A percentile compares a stretch with the other conserved stretches of the same genome.
phyloP scores from a whole-genome alignment of 2,797 vertebrate species.

The Acanthurus tractus region DNA sequence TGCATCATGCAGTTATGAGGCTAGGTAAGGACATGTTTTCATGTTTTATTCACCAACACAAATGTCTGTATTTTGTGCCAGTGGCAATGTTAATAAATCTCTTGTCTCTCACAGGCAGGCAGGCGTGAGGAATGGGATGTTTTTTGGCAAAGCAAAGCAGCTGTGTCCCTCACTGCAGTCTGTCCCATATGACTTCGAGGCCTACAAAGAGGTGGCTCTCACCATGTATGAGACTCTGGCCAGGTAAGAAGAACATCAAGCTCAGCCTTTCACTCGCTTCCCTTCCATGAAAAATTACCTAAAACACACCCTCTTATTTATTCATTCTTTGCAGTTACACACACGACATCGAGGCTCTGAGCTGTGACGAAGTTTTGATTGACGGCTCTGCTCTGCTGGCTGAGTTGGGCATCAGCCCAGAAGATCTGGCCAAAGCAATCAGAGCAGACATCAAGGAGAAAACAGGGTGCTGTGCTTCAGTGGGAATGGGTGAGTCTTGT shows the following conservation, averaged over 20 bases:
- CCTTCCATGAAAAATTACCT: background rate
- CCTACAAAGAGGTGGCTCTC: slow-evolving; percentile 94
- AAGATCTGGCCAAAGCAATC: slow-evolving; percentile 91
- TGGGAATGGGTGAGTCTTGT: slow-evolving; percentile 93
- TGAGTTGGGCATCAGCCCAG: slow-evolving; percentile 89
- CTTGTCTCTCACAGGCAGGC: slow-evolving; percentile 86
- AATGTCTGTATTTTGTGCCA: background rate
- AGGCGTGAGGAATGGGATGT: slow-evolving; percentile 98
- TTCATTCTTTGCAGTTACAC: slow-evolving; percentile 90
- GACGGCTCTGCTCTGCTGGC: slow-evolving; percentile 92
- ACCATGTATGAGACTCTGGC: slow-evolving; percentile 94
- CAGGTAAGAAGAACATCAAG: slow-evolving; percentile 82
- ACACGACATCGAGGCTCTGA: slow-evolving; percentile 96
- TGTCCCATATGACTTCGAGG: slow-evolving; percentile 95
- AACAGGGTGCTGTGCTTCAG: slow-evolving; percentile 94
- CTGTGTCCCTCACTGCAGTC: slow-evolving; percentile 93
- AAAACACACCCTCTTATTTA: background rate
- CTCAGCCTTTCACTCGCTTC: background rate
- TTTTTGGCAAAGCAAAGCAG: slow-evolving; percentile 96
- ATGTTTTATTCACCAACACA: background rate
- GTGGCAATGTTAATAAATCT: background rate
- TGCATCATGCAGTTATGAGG: slow-evolving; percentile 98
- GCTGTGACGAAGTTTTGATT: slow-evolving; percentile 96
- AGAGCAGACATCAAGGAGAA: slow-evolving; percentile 92
- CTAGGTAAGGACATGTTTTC: slow-evolving; percentile 86